Conservation (phyloP, 2,797 vertebrate genomes). For the Rhabdophis nuchalis region DNA sequence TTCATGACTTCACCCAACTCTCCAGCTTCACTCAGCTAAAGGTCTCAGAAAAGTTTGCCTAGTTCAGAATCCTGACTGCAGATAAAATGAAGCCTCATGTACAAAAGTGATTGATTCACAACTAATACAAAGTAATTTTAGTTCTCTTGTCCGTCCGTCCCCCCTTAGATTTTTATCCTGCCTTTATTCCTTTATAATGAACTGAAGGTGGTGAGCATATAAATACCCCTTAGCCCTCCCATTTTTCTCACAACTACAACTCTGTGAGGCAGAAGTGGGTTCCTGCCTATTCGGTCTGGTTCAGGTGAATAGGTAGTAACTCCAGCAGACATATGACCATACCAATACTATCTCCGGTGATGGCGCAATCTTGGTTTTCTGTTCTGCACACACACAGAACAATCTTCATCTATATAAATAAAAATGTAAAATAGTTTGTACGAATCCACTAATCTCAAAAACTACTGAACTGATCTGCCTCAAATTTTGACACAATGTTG, state of each 20-base stretch:
- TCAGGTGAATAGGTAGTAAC: too few species aligned
- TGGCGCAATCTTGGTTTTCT: too few species aligned
- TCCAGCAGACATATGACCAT: too few species aligned
- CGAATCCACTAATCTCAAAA: too few species aligned
- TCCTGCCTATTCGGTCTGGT: too few species aligned
- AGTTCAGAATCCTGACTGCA: background rate
- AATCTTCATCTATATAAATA: too few species aligned
- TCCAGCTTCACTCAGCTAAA: background rate
- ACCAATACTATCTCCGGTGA: too few species aligned
- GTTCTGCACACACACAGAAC: too few species aligned
- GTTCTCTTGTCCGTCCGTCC: background rate
- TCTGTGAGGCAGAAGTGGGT: background rate
- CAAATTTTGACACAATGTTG: too few species aligned
- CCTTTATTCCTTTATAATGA: background rate
- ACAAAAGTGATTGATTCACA: background rate
- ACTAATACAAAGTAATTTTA: background rate
- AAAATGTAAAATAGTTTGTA: too few species aligned
- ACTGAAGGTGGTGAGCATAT: background rate
- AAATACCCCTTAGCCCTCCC: background rate
- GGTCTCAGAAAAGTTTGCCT: background rate
- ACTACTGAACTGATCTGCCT: too few species aligned
- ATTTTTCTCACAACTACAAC: background rate
- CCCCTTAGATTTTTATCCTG: background rate
- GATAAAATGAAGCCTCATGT: background rate
- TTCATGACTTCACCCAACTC: background rate